Evolutionary conservation across 1,140 invertebrate species (phyloP).

Genomic region (Leptonema lineaticorne): DNA sequence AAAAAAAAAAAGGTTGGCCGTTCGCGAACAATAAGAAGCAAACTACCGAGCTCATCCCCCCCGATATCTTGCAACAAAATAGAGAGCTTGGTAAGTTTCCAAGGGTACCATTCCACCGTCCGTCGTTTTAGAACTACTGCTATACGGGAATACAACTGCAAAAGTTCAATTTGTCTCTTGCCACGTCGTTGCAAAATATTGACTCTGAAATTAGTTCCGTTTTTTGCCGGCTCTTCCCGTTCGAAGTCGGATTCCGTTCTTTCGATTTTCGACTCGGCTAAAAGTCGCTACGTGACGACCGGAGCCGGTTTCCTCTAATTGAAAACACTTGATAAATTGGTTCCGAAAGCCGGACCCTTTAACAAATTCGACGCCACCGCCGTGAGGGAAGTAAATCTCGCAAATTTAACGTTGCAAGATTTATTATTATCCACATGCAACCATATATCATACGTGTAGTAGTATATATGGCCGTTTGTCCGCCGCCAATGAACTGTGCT

Average conservation of each 20-base stretch:
- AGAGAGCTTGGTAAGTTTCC: background rate
- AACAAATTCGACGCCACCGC: background rate
- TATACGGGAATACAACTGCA: background rate
- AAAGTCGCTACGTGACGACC: background rate
- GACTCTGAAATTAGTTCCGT: background rate
- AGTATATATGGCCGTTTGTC: background rate
- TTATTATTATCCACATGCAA: background rate
- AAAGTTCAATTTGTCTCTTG: slow-evolving; percentile 2
- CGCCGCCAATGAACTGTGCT: no score
- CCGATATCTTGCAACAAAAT: no score
- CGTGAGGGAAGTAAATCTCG: background rate
- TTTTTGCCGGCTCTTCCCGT: no score
- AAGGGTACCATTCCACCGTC: no score
- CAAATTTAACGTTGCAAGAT: background rate
- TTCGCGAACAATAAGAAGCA: no score
- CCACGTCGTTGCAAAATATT: background rate
- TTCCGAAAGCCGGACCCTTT: background rate
- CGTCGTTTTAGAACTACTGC: no score
- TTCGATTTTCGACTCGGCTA: no score
- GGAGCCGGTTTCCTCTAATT: background rate
- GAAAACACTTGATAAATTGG: background rate
- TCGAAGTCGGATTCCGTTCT: background rate
- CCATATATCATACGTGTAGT: background rate
- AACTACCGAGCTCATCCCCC: no score
- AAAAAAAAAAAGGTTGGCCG: no score